Evolutionary conservation across 2,797 vertebrate species (phyloP).

Genomic region (Sebastes variabilis): DNA sequence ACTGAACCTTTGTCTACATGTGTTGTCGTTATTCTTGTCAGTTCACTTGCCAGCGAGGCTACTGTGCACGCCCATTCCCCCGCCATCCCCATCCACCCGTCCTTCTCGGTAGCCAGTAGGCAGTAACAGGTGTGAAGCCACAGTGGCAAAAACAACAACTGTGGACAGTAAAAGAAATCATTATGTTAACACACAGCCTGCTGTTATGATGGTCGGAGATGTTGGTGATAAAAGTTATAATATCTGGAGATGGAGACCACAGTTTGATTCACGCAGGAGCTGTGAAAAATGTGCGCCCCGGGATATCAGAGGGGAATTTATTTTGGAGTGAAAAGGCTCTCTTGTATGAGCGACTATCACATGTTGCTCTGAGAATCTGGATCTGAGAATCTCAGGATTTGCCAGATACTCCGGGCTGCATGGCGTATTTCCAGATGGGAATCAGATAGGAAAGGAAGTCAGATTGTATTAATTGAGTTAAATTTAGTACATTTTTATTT

Average conservation of each 20-base stretch:
- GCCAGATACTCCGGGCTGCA: conserved; percentile 6
- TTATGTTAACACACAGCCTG: conserved; percentile 13
- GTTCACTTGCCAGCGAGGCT: neutral
- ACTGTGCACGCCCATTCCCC: neutral
- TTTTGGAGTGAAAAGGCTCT: conserved; percentile 51
- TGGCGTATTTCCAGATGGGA: neutral
- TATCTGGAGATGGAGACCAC: neutral
- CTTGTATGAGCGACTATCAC: conserved; percentile 64
- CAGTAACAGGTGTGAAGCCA: conserved; percentile 56
- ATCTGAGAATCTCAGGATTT: neutral
- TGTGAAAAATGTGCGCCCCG: conserved; percentile 30
- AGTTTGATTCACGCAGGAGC: conserved; percentile 18
- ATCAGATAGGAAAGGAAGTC: neutral
- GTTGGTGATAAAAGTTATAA: neutral
- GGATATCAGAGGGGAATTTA: conserved; percentile 51
- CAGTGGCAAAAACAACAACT: conserved; percentile 51
- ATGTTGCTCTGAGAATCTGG: conserved; percentile 42
- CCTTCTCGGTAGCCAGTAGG: conserved; percentile 1
- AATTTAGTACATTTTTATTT: neutral
- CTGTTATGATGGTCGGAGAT: neutral
- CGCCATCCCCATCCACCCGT: neutral
- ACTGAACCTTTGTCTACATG: conserved; percentile 2
- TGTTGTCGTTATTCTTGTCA: conserved; percentile 12
- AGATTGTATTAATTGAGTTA: neutral
- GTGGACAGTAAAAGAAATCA: conserved; percentile 25